Evolutionary conservation across 1,140 invertebrate species (phyloP).

Genomic region (Monomorium pharaonis): DNA sequence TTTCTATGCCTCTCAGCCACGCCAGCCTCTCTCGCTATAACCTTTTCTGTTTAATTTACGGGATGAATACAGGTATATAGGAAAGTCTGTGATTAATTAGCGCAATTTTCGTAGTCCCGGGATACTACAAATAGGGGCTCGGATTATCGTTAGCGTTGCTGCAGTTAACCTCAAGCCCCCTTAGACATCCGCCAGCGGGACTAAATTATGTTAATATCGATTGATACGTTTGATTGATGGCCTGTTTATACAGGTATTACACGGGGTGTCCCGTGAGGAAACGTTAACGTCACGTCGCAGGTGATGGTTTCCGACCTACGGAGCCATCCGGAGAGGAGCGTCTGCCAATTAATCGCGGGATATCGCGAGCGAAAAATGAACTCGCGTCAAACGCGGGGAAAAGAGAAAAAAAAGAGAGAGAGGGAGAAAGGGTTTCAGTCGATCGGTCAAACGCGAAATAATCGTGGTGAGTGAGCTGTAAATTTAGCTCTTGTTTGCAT

Average conservation of each 20-base stretch:
- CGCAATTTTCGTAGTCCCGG: not conserved
- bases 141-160: constrained; percentile 18
- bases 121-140: not conserved
- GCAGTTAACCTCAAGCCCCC: not conserved
- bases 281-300: not conserved
- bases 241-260: constrained; percentile 38
- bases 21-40: not conserved
- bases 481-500: not conserved
- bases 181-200: not conserved
- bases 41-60: constrained; percentile 1
- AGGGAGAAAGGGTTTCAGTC: not conserved
- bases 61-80: not conserved
- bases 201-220: constrained; percentile 33
- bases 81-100: not conserved
- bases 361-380: not conserved
- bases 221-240: constrained; percentile 52
- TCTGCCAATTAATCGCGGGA: constrained; percentile 18
- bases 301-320: not conserved
- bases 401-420: not conserved
- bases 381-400: not conserved
- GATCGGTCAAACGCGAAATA: not conserved
- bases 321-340: not conserved
- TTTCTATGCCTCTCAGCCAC: constrained; percentile 9
- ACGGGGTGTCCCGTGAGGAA: constrained; percentile 1
- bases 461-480: not conserved